These are phyloP conservation scores for Clunio marinus DNA, from an alignment of 2,888 invertebrate species.

Conservation along the genomic window DNA sequence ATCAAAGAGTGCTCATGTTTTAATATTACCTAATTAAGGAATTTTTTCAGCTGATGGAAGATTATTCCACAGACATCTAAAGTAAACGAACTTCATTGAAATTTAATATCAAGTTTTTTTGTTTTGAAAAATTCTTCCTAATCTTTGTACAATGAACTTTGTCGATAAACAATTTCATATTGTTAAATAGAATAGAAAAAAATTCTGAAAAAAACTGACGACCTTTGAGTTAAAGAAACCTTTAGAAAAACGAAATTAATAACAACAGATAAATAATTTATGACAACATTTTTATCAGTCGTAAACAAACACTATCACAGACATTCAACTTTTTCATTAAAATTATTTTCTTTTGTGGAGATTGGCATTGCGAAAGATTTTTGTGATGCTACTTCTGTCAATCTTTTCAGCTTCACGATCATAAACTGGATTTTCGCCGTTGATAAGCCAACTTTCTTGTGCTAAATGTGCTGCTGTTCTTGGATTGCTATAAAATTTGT, in stretches of 20 bases:
- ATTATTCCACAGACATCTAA: no score
- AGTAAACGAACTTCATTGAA: no score
- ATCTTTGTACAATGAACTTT: no score
- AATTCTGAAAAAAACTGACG: no score
- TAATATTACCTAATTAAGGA: no score
- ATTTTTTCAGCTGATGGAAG: no score
- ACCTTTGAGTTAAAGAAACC: no score
- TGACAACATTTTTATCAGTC: constrained; percentile 2
- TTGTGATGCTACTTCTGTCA: constrained; percentile 68
- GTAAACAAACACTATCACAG: constrained; percentile 32
- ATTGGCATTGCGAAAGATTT: constrained; percentile 70
- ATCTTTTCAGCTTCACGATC: constrained; percentile 78
- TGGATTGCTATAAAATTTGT: constrained; percentile 72
- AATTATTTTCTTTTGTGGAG: constrained; percentile 49
- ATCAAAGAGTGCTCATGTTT: no score
- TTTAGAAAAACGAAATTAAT: not conserved
- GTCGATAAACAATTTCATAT: no score
- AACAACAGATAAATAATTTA: not conserved
- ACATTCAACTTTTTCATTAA: not conserved
- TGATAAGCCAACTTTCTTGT: constrained; percentile 71
- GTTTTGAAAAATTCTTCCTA: no score
- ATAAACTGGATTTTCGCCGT: constrained; percentile 72
- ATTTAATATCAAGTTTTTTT: not conserved
- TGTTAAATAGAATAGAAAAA: no score
- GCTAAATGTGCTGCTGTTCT: constrained; percentile 67